phyloP scores from a whole-genome alignment of 2,113 vertebrate species.

The Pseudonaja textilis region DNA sequence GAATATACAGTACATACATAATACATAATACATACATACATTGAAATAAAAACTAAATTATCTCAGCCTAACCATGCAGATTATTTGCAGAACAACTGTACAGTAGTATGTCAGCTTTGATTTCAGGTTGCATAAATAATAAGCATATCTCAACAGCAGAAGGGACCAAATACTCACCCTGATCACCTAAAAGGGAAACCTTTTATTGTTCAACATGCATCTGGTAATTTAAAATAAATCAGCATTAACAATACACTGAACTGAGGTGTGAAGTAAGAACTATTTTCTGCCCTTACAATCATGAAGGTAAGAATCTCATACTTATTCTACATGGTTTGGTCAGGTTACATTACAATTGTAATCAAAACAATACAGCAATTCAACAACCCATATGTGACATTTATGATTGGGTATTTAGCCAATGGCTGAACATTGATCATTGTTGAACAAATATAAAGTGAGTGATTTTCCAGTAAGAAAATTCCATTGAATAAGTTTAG shows the following conservation, averaged over 20 bases:
- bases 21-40: not conserved
- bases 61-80: constrained; percentile 27
- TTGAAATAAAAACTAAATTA: constrained; percentile 18
- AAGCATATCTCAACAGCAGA: not conserved
- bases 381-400: not conserved
- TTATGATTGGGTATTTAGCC: not conserved
- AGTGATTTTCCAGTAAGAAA: not conserved
- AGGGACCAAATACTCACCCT: not conserved
- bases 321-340: not conserved
- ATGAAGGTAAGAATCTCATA: not conserved
- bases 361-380: not conserved
- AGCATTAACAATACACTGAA: constrained; percentile 24
- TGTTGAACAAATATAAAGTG: not conserved
- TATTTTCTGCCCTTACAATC: constrained; percentile 22
- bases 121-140: not conserved
- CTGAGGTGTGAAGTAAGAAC: constrained; percentile 18
- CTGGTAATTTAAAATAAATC: constrained; percentile 34
- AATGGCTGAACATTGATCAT: not conserved
- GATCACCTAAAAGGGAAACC: not conserved
- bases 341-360: not conserved
- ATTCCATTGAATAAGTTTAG: not conserved
- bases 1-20: constrained; percentile 6
- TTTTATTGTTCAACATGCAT: not conserved
- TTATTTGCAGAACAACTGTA: constrained; percentile 30
- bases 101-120: constrained; percentile 23